Percentiles rank a stretch among this genome's conserved stretches.
phyloP scores from a whole-genome alignment of 2,113 vertebrate genomes.

The Motacilla alba region DNA sequence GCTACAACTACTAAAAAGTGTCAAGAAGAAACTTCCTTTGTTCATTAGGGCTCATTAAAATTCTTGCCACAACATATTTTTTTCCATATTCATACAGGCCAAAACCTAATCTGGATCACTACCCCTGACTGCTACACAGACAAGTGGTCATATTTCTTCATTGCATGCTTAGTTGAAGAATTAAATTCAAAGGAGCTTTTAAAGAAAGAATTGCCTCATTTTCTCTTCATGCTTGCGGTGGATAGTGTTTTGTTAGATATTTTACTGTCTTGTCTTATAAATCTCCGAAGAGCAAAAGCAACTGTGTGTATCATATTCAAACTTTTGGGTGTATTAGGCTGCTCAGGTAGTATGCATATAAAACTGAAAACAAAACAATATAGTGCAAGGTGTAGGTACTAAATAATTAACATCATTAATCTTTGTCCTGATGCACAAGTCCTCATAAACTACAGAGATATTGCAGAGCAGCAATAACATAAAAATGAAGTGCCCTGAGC shows the following conservation, averaged over 20 bases:
- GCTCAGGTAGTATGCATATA: not conserved
- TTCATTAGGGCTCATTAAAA: not conserved
- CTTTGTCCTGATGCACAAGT: not conserved
- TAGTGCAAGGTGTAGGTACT: not conserved
- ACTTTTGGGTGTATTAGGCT: not conserved
- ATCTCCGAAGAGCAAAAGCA: not conserved
- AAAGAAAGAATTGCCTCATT: not conserved
- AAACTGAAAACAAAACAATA: not conserved
- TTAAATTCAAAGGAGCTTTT: not conserved
- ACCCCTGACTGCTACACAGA: not conserved
- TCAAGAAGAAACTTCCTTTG: not conserved
- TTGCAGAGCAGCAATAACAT: not conserved
- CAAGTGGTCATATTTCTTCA: not conserved
- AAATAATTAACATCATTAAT: conserved; percentile 27
- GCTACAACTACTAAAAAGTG: not conserved
- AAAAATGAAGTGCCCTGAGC: not conserved
- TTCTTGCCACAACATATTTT: not conserved
- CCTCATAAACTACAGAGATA: not conserved
- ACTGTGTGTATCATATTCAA: not conserved
- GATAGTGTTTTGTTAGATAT: not conserved
- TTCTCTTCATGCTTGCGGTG: not conserved
- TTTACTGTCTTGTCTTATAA: not conserved
- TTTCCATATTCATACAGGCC: not conserved
- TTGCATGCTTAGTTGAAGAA: not conserved
- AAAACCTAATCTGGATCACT: not conserved